Evolutionary conservation across 2,797 vertebrate genomes (phyloP), one percentile per base, ranked within the genome.

Genomic region (Ptychobarbus kaznakovi): DNA sequence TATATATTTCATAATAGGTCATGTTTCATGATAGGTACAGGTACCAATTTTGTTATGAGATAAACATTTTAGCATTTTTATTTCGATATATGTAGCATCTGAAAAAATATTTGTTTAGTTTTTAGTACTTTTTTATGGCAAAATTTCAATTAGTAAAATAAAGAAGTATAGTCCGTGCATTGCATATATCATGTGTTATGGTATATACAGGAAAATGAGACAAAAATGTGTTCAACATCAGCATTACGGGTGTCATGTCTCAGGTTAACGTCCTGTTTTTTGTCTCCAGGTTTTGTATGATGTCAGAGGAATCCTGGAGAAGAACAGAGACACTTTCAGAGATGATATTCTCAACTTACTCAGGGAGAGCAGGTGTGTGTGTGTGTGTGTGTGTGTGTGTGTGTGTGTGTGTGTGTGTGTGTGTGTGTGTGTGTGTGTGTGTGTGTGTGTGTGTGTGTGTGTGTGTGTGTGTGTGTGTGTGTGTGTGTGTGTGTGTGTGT

Each of bases 311-410:
- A 97, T 96, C 90, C 85, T 99, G 93, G 98, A 99, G 95, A 99
- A 99, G 92, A 99, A 99, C 94, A 94, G 98, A 86, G 98, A 99
- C 86, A 98, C 98, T 12, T 99, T 99, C 91, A 95, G 98, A 88
- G 97, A 99, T 0, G 97, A 99, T 90, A 95, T 99, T 84, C 96
- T 99, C 79, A 98, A 98, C 90, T 90, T 98, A 88, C 93, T 99
- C 78, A 95, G 96, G 80, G 98, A 99, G 90, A 99, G 98, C 96
- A 96, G 97, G 98, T 99, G 83, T 49, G 86, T 68, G 44, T 72
- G 65, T 69, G 74, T 87, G 22, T 66, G 94, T 96, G 89, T 84
- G 77, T 81, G n/a, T 56, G 11, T 81, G 38, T 40, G 38, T 40
- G 38, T 40, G 38, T 40, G 38, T 40, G 38, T 38, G 35, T 38